Conservation (phyloP, 2,888 invertebrate species). For the Choreutis nemorana region DNA sequence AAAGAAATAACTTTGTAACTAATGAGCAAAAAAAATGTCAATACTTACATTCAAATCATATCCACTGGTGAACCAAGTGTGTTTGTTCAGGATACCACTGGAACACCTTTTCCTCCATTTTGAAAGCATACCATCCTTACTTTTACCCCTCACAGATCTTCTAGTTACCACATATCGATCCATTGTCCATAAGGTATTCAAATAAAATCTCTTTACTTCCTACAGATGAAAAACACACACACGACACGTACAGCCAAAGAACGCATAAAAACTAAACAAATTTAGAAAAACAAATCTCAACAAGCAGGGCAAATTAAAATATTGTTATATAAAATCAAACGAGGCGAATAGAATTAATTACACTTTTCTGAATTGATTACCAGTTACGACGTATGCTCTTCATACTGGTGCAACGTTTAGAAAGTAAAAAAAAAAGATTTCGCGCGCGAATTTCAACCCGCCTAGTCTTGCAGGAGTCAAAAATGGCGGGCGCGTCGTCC, state of each 20-base stretch:
- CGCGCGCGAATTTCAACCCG: constrained; percentile 5
- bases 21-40: too few relatives aligned
- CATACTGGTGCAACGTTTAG: constrained; percentile 20
- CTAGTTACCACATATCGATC: constrained; percentile 48
- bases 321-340: constrained; percentile 45
- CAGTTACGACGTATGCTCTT: constrained; percentile 11
- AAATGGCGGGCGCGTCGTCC: constrained; percentile 42
- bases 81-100: constrained; percentile 30
- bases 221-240: constrained; percentile 15
- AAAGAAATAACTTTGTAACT: too few relatives aligned
- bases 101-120: constrained; percentile 47
- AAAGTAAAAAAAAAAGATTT: constrained; percentile 20
- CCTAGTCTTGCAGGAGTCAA: too few relatives aligned
- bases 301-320: constrained; percentile 32
- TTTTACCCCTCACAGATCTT: constrained; percentile 41
- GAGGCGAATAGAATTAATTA: constrained; percentile 43
- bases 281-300: constrained; percentile 31
- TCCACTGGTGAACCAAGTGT: constrained; percentile 44
- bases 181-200: constrained; percentile 33
- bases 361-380: constrained; percentile 29
- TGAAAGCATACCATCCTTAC: constrained; percentile 35
- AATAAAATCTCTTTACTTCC: constrained; percentile 10
- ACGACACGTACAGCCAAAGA: constrained; percentile 32
- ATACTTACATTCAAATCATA: constrained; percentile 52
- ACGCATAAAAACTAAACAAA: constrained; percentile 39